These are phyloP conservation scores for Odontothrips loti DNA, from an alignment of 2,888 invertebrate genomes.

Conservation along the genomic window DNA sequence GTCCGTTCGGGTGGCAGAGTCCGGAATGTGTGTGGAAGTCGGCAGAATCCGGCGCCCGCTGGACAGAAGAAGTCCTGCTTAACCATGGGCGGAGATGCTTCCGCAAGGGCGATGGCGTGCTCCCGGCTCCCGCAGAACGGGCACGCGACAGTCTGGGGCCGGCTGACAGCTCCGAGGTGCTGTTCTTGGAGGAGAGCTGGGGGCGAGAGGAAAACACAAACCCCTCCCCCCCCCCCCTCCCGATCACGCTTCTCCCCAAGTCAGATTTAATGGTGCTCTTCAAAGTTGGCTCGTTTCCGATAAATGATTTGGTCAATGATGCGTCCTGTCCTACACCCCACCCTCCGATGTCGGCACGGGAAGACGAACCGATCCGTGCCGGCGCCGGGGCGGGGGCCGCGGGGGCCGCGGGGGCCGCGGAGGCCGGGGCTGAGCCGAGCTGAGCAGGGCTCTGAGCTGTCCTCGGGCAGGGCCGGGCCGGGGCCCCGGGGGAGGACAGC, in stretches of 20 bases:
- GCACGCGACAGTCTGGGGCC: neutral
- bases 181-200: neutral
- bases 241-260: neutral
- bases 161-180: neutral
- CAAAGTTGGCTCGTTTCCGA: slow-evolving; percentile 26
- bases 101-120: no score
- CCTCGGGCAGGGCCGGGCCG: neutral
- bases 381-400: neutral
- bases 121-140: no score
- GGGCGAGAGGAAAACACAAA: neutral
- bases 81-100: no score
- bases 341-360: no score
- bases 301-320: slow-evolving; percentile 27
- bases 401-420: neutral
- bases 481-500: neutral
- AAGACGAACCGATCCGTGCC: neutral
- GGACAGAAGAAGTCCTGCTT: no score
- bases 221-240: no score
- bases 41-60: no score
- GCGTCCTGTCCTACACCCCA: neutral
- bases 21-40: no score
- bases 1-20: no score
- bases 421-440: neutral
- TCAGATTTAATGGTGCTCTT: slow-evolving; percentile 25
- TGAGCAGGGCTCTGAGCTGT: neutral